These are phyloP conservation scores for Trachythela sp. DNA, from an alignment of 64 coral and sea anemone species.

Conservation along the genomic window DNA sequence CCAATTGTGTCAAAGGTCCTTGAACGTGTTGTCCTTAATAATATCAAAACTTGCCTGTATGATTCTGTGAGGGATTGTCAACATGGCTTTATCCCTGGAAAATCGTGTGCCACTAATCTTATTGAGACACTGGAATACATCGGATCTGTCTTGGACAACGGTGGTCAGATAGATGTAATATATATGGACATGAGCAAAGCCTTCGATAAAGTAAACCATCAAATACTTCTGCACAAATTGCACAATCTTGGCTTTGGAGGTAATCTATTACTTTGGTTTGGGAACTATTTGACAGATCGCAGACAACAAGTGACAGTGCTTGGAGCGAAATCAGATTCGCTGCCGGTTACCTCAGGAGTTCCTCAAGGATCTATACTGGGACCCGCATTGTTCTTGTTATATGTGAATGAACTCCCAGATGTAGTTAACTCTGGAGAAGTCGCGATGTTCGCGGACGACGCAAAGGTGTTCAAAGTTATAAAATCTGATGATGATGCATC, in stretches of 20 bases:
- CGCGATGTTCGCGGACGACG: not conserved
- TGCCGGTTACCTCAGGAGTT: slow-evolving; percentile 1
- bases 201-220: not conserved
- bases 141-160: too few species aligned
- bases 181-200: not conserved
- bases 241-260: not conserved
- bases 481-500: too few species aligned
- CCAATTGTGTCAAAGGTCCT: not conserved
- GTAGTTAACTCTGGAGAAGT: not conserved
- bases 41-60: not conserved
- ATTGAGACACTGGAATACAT: not conserved
- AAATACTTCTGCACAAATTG: not conserved
- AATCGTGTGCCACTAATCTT: slow-evolving; percentile 8
- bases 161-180: too few species aligned
- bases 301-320: slow-evolving; percentile 15
- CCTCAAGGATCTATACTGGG: slow-evolving; percentile 33
- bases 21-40: not conserved
- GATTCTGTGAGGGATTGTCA: not conserved
- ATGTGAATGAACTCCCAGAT: slow-evolving; percentile 9
- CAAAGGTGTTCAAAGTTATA: too few species aligned
- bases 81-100: not conserved
- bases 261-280: not conserved
- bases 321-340: slow-evolving; percentile 7
- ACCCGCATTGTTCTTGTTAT: slow-evolving; percentile 4
- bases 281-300: not conserved